phyloP scores from a whole-genome alignment of 2,888 invertebrate species.

The Aelia acuminata region DNA sequence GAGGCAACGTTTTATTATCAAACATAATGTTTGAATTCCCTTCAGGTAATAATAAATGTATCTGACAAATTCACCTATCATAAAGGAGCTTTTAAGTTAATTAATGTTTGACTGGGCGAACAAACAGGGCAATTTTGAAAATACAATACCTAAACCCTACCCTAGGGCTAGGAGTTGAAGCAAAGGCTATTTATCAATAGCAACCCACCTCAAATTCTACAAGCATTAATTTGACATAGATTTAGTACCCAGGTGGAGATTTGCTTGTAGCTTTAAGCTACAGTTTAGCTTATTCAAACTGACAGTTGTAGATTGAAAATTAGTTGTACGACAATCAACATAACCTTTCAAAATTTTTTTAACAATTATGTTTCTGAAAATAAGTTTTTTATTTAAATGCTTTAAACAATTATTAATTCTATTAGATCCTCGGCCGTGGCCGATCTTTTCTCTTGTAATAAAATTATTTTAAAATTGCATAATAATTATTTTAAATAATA shows the following conservation, averaged over 20 bases:
- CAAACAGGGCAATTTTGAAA: not conserved
- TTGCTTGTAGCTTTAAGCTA: not conserved
- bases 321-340: not conserved
- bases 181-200: constrained; percentile 4
- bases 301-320: not conserved
- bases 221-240: constrained; percentile 35
- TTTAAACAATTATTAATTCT: no score
- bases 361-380: no score
- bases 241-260: not conserved
- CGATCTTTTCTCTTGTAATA: no score
- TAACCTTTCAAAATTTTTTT: not conserved
- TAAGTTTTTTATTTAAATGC: no score
- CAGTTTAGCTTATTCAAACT: not conserved
- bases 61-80: not conserved
- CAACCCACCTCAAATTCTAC: not conserved
- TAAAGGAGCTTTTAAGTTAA: not conserved
- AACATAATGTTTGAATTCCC: no score
- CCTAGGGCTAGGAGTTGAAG: not conserved
- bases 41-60: no score
- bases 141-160: constrained; percentile 6
- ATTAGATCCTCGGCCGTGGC: no score
- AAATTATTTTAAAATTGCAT: no score
- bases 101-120: not conserved
- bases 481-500: no score
- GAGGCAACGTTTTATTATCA: no score